A percentile compares a stretch with the other conserved stretches of the same genome.
phyloP scores from a whole-genome alignment of 2,888 invertebrate genomes.

The Frankliniella intonsa region DNA sequence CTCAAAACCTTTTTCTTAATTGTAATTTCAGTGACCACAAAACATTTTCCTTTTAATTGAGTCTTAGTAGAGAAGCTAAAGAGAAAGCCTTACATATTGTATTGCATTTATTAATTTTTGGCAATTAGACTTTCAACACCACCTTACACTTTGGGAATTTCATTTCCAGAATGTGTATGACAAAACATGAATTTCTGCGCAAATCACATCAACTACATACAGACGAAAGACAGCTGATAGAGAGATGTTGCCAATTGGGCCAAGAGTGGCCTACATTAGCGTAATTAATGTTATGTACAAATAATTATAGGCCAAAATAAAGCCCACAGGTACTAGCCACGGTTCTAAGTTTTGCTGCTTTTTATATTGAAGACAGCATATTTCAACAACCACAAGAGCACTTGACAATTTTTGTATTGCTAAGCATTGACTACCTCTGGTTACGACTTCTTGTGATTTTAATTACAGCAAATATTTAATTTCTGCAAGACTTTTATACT shows the following conservation, averaged over 20 bases:
- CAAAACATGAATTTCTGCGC: neutral
- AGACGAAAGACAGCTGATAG: slow-evolving; percentile 23
- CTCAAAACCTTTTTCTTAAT: neutral
- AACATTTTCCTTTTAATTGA: neutral
- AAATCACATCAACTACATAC: slow-evolving; percentile 13
- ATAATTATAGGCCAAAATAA: neutral
- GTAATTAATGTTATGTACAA: neutral
- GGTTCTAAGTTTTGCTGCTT: neutral
- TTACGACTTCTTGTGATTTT: too few species aligned
- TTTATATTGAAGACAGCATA: too few species aligned
- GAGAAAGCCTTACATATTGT: neutral
- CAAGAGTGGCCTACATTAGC: neutral
- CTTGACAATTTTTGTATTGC: neutral
- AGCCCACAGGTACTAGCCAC: slow-evolving; percentile 2
- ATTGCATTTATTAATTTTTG: slow-evolving; percentile 9
- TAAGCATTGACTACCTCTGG: neutral
- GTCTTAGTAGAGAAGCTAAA: too few species aligned
- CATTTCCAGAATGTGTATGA: neutral
- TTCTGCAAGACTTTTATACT: neutral
- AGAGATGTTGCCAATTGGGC: slow-evolving; percentile 15
- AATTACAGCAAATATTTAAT: neutral
- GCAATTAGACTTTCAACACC: neutral
- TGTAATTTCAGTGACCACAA: too few species aligned
- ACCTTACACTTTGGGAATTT: neutral
- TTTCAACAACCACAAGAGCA: too few species aligned